Base-by-base conservation (phyloP, 2,888 invertebrate genomes). In the Iselma pallidipennis region DNA sequence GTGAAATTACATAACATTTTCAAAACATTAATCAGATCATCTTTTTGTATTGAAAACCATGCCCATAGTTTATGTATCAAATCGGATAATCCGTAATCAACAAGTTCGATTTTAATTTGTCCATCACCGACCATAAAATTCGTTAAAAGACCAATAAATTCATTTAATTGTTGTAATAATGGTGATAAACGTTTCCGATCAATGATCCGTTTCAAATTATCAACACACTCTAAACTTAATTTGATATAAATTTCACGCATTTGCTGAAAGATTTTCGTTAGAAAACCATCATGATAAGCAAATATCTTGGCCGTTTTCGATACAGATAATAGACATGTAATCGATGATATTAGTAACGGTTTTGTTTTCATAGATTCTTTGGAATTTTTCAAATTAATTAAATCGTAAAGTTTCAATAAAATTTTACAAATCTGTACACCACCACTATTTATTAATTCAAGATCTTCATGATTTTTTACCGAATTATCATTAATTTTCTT, bases 31-130 rank as follows among this genome's bases (percentile, higher is more conserved):
- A 82, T 79, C 4, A 88, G 74, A 42, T 87, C 78, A 51, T 78
- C 80, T 53, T 86, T 86, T 23, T 86, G 86, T 70, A 86, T 82
- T 74, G 84, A 84, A 71, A 87, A 86, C 89, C 90, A 90, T 2
- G 85, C 82, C 90, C 90, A 90, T 69, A 90, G 79, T 67, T 88
- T 86, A 72, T 87, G 86, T 10, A 89, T 74, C 0, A 87, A 82
- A 64, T 86, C 84, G 0, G 87, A 84, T 26, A 89, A 75, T 55
- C 85, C 85, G 37, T 83, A 80, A 23, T 84, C 82, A 0, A 86
- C 85, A 26, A 86, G 84, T 29, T 80, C 79, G 19, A 83, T 83
- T 74, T 90, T 90, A 0, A 86, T 86, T 0, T 79, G 61, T 1
- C 71, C 68, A 71, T 85, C 85, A 14, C 85, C 83, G 50, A 84